Evolutionary conservation across 2,888 invertebrate genomes (phyloP), one percentile per base, ranked within the genome.

Genomic region (Hirtodrosophila histrioides): DNA sequence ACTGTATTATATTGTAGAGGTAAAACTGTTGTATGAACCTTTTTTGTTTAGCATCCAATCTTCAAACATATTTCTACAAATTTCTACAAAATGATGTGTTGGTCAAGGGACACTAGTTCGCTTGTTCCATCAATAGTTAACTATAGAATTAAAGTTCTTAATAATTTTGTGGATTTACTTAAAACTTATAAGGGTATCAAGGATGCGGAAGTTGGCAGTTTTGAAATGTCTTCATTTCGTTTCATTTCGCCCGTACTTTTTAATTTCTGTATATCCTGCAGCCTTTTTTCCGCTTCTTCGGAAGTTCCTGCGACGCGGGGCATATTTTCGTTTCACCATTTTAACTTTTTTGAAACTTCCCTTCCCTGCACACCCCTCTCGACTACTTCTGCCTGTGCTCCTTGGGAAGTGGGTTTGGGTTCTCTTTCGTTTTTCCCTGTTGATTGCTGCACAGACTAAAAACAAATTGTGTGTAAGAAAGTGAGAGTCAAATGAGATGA

Each of bases 261-360:
- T 79, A 77, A 79, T 77, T 79, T 77, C 57, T 72, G 51, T 72
- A 77, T 79, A 72, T 75, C 77, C 77, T 72, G 76, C 79, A 77
- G 77, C 80, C 56, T 54, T 78, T 53, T 61, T 56, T 54, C 48
- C 51, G 54, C 56, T 67, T 48, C 48, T 33, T 46, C 39, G 39
- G 27, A 54, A 57, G 48, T 55, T 62, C 40, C 45, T 41, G 27
- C 63, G 31, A 10, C 51, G 45, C 49, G 24, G 23, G 54, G 45
- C 54, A 41, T 37, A 62, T 55, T 55, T 62, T 62, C 63, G 63
- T 57, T 72, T 67, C 31, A 62, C 57, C 62, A 67, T 72, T 76
- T 71, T 54, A 71, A 71, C 73, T 76, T 73, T 73, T 66, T 66
- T 56, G 71, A 54, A 61, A 60, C 51, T 2, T 10, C 11, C 29